These are phyloP conservation scores for Indicator indicator DNA, from an alignment of 2,113 vertebrate genomes.

Conservation along the genomic window DNA sequence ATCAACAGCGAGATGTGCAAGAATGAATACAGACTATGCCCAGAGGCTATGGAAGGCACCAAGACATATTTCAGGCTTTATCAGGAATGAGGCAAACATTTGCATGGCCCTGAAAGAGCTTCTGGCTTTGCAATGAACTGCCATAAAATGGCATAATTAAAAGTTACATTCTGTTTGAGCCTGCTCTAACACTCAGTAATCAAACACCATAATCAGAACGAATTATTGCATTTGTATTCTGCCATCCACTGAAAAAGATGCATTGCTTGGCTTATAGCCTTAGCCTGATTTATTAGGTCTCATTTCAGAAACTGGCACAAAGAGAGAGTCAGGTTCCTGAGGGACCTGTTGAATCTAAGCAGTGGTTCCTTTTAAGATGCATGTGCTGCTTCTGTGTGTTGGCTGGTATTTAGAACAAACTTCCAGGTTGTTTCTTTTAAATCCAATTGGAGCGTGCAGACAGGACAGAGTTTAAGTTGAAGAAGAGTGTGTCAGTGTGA, in stretches of 20 bases:
- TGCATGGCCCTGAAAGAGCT: slow-evolving; percentile 15
- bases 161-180: slow-evolving; percentile 58
- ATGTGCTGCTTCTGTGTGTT: background rate
- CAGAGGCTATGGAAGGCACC: slow-evolving; percentile 43
- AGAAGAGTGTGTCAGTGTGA: background rate
- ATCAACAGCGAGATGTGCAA: slow-evolving; percentile 43
- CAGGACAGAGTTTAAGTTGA: background rate
- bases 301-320: background rate
- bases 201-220: slow-evolving; percentile 31
- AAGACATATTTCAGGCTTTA: slow-evolving; percentile 59
- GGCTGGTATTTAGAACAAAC: background rate
- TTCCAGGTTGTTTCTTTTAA: background rate
- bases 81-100: slow-evolving; percentile 55
- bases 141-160: slow-evolving; percentile 60
- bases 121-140: slow-evolving; percentile 38
- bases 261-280: slow-evolving; percentile 31
- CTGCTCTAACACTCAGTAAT: slow-evolving; percentile 53
- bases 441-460: background rate
- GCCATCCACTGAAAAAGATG: background rate
- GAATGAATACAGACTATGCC: slow-evolving; percentile 59
- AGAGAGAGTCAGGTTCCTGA: background rate
- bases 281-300: slow-evolving; percentile 1
- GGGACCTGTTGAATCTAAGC: background rate
- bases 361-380: background rate
- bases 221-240: slow-evolving; percentile 15